These are phyloP conservation scores for Luperina nickerlii DNA, from an alignment of 2,888 invertebrate genomes.

Conservation along the genomic window DNA sequence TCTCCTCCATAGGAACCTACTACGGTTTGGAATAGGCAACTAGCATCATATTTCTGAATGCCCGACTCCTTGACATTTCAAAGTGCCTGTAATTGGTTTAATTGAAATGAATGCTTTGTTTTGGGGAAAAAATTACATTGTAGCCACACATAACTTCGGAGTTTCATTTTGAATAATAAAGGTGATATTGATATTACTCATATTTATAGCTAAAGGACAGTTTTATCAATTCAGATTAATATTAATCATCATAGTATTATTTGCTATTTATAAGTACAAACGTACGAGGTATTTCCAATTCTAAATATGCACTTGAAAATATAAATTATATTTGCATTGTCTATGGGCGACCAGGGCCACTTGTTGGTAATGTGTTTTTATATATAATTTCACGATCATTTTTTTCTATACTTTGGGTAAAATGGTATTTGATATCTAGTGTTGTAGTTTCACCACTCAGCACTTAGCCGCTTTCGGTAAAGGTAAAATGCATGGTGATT, in stretches of 20 bases:
- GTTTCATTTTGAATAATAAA: slow-evolving; percentile 25
- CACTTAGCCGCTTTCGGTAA: slow-evolving; percentile 86
- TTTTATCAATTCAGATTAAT: slow-evolving; percentile 41
- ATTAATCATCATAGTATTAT: slow-evolving; percentile 31
- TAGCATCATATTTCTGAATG: neutral
- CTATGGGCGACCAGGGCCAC: slow-evolving; percentile 74
- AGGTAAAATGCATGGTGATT: slow-evolving; percentile 88
- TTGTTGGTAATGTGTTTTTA: slow-evolving; percentile 63
- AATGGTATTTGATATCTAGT: slow-evolving; percentile 77
- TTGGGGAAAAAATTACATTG: neutral
- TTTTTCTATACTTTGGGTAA: slow-evolving; percentile 70
- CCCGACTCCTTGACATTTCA: neutral
- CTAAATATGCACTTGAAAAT: neutral
- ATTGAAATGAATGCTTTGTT: neutral
- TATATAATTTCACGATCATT: slow-evolving; percentile 75
- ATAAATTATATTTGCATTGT: slow-evolving; percentile 2
- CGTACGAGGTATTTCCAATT: slow-evolving; percentile 11
- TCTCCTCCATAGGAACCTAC: neutral
- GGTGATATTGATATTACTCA: slow-evolving; percentile 20
- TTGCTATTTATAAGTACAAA: slow-evolving; percentile 16
- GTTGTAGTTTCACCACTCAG: slow-evolving; percentile 80
- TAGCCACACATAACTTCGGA: slow-evolving; percentile 2
- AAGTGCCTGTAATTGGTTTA: neutral
- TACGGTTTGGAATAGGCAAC: neutral
- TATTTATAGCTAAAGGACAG: slow-evolving; percentile 13